These are phyloP conservation scores for Mechanitis mazaeus DNA, from an alignment of 2,888 invertebrate species.

Conservation along the genomic window DNA sequence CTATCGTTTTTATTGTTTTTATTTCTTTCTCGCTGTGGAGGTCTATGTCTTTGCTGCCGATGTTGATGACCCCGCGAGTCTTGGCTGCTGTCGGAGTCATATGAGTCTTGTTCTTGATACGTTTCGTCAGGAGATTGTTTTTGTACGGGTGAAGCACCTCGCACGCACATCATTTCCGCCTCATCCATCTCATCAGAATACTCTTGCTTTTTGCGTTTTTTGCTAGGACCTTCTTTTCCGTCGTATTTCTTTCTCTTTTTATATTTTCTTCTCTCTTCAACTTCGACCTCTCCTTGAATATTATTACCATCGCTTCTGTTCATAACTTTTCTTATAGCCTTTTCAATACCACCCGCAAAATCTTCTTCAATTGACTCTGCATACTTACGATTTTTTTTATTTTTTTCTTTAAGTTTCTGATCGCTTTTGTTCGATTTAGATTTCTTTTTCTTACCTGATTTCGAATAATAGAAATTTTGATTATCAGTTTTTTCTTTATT, in stretches of 20 bases:
- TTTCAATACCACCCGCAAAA: slow-evolving; percentile 87
- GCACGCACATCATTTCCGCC: slow-evolving; percentile 86
- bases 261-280: slow-evolving; percentile 71
- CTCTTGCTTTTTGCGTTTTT: slow-evolving; percentile 77
- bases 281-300: slow-evolving; percentile 59
- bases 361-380: slow-evolving; percentile 77
- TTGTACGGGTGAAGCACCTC: slow-evolving; percentile 83
- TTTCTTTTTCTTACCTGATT: slow-evolving; percentile 75
- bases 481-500: slow-evolving; percentile 41
- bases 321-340: slow-evolving; percentile 84
- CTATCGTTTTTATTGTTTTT: slow-evolving; percentile 73
- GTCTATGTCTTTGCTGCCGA: slow-evolving; percentile 60
- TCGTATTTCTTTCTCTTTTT: slow-evolving; percentile 78
- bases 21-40: slow-evolving; percentile 62
- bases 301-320: slow-evolving; percentile 80
- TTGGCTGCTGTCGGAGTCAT: slow-evolving; percentile 75
- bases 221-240: slow-evolving; percentile 73
- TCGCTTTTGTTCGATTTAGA: slow-evolving; percentile 67
- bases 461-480: slow-evolving; percentile 54
- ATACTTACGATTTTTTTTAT: slow-evolving; percentile 68
- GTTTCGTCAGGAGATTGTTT: slow-evolving; percentile 48
- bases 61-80: slow-evolving; percentile 71
- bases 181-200: slow-evolving; percentile 81
- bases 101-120: slow-evolving; percentile 73
- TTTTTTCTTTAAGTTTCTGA: slow-evolving; percentile 70